Conservation (phyloP, 2,113 vertebrate genomes). For the Corvus hawaiiensis region DNA sequence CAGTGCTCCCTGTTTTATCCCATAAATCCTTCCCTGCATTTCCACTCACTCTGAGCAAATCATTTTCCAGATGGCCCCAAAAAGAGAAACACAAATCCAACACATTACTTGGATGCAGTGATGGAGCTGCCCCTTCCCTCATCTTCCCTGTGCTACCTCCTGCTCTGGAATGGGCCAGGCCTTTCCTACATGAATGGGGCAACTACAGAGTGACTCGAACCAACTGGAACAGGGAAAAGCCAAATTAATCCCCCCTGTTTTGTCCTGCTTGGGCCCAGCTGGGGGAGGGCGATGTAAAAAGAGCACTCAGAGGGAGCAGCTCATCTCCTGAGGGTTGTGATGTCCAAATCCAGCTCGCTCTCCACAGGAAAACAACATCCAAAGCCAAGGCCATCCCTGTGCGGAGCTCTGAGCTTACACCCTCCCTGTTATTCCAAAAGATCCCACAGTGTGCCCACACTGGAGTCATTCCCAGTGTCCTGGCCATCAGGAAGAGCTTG, state of each 20-base stretch:
- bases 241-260: background rate
- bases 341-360: background rate
- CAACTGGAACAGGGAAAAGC: background rate
- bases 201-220: background rate
- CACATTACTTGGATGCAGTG: background rate
- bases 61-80: background rate
- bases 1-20: background rate
- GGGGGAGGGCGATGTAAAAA: background rate
- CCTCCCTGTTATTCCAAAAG: background rate
- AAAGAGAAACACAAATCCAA: background rate
- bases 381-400: background rate
- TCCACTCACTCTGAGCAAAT: background rate
- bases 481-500: rapidly evolving
- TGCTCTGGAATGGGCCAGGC: background rate
- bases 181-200: background rate
- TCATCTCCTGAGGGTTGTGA: background rate
- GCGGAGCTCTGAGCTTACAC: background rate
- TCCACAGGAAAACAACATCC: background rate
- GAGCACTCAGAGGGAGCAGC: background rate
- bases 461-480: background rate
- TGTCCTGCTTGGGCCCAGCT: background rate
- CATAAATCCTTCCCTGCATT: background rate
- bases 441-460: background rate
- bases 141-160: background rate
- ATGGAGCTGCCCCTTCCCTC: background rate